Base-by-base conservation (phyloP, 2,888 invertebrate species). In the Pseudeuparius sepicola region DNA sequence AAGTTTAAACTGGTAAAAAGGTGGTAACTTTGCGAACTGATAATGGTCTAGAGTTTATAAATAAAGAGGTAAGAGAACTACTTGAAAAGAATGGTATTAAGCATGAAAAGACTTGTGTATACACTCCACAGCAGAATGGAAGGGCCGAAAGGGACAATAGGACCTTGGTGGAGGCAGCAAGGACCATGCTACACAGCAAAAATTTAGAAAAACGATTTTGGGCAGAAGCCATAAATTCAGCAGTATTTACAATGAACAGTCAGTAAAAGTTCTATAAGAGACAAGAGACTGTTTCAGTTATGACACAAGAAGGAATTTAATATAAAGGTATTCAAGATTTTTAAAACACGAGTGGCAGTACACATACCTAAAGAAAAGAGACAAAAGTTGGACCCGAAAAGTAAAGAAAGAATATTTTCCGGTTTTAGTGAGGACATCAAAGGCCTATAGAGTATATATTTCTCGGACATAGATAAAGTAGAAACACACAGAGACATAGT, bases 41-140 rank as follows among this genome's bases (percentile, higher is more conserved):
- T 33, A 33, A 34, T 34, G 26, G 26, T 4, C 4, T 12, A 5
- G 26, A 34, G n/a, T 34, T 27, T 34, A 6, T 4, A 6, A 34
- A 27, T 14, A 13, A 15, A 14, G 13, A 34, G 4, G n/a, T n/a
- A n/a, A n/a, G n/a, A n/a, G n/a, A 4, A 5, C 7, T 31, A 9
- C 20, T 12, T 15, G 31, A 31, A 7, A 31, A 4, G 9, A 9
- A 32, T n/a, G 32, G 24, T 4, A 28, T 28, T 24, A 32, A 13
- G 5, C 27, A 31, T 28, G 24, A 31, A 18, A 24, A 7, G 9
- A 31, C 17, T 18, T 29, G 26, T 29, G 26, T 14, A 10, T 32
- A 29, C 14, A 10, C 24, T 6, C 24, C 32, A 5, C 11, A 20
- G 32, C 32, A 25, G 14, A 32, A 32, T 32, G 24, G 32, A 5